Conservation (phyloP, 2,888 invertebrate species). For the Callyntrura sp. region DNA sequence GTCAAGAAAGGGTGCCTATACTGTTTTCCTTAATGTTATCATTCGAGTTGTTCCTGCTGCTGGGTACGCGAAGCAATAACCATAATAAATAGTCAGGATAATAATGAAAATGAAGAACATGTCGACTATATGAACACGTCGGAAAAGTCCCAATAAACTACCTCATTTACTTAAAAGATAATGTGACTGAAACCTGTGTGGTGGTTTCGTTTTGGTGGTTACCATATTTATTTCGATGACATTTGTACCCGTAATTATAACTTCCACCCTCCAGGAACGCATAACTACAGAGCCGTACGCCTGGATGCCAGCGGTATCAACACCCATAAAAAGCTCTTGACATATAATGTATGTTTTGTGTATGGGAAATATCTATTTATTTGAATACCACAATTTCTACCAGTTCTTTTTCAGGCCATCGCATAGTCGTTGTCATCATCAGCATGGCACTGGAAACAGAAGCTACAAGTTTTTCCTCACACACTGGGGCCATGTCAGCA, state of each 20-base stretch:
- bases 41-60: background rate
- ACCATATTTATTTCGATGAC: conserved; percentile 75
- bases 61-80: background rate
- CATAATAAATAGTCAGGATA: background rate
- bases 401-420: too few relatives aligned
- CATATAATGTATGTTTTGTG: background rate
- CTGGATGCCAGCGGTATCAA: background rate
- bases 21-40: background rate
- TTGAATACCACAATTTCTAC: background rate
- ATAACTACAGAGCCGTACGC: background rate
- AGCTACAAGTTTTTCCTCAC: conserved; percentile 53
- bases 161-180: conserved; percentile 63
- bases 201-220: conserved; percentile 63
- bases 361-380: background rate
- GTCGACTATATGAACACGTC: conserved; percentile 59
- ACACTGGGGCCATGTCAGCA: conserved; percentile 54
- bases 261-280: conserved; percentile 20
- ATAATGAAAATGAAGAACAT: conserved; percentile 44
- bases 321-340: background rate
- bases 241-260: conserved; percentile 79
- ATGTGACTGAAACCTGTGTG: conserved; percentile 51
- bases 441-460: conserved; percentile 5
- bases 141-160: conserved; percentile 49
- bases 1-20: conserved; percentile 60
- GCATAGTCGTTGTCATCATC: background rate